Evolutionary conservation across 1,140 invertebrate genomes (phyloP), one percentile per base, ranked within the genome.

Genomic region (Sarcophaga bullata): DNA sequence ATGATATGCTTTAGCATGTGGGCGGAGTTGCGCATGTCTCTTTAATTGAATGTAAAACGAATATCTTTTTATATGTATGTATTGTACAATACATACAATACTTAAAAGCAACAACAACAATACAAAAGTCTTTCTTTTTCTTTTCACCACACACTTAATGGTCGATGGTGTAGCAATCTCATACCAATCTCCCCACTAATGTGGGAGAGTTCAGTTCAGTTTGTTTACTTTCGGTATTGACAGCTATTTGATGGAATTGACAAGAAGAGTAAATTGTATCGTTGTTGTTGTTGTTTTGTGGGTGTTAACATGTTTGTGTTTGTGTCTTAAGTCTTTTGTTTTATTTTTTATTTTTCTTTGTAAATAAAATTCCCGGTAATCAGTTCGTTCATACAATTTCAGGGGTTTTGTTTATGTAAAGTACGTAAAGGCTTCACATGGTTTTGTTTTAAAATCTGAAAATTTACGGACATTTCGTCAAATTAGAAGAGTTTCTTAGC

Each of bases 311-410:
- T 37, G 25, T 37, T 37, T 82, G 80, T 84, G 87, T 87, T 88
- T 82, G 87, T 87, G 80, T 85, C 84, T 88, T 88, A 48, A 88
- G 87, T 88, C 87, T 88, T 88, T 88, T 84, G 87, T 88, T 88
- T 78, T 48, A 15, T 75, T 52, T 10, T n/a, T 37, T 37, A 4
- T 37, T 37, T 37, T 37, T 37, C 4, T 37, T 37, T 37, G 25
- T 37, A 37, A 37, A 37, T 37, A 37, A 37, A 37, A 37, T 37
- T 37, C 4, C 25, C 1, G 4, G 25, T 37, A 37, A 2, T 37
- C 25, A 37, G 25, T 37, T 37, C 25, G 25, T 37, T 37, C 25
- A 37, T 37, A 37, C 25, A 37, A 37, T 37, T 37, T 37, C 25
- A 4, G 25, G 25, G 25, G 4, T 37, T 37, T 37, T 37, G 25